A percentile compares a stretch with the other conserved stretches of the same genome.
phyloP scores from a whole-genome alignment of 92 coral and sea anemone genomes.

The Bergia puertoricense region DNA sequence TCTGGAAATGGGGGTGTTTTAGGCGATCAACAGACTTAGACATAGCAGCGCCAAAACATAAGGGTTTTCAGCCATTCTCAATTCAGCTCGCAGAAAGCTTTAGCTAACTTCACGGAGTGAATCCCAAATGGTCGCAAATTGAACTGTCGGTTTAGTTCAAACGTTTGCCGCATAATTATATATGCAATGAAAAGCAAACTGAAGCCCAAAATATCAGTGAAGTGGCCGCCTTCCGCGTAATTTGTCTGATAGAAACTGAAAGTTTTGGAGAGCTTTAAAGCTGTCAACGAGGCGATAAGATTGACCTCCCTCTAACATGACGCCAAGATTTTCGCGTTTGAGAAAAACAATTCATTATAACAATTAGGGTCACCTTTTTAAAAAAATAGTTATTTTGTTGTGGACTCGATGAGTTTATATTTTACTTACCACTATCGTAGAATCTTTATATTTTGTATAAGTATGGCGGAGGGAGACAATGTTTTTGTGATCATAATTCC shows the following conservation, averaged over 20 bases:
- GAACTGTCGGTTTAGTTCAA: slow-evolving; percentile 70
- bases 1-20: slow-evolving; percentile 53
- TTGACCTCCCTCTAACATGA: background rate
- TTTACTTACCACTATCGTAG: slow-evolving; percentile 2
- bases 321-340: background rate
- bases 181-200: slow-evolving; percentile 63
- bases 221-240: slow-evolving; percentile 16
- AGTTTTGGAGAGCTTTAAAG: slow-evolving; percentile 15
- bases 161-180: slow-evolving; percentile 76
- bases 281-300: slow-evolving; percentile 26
- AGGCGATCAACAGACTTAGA: slow-evolving; percentile 6
- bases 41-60: slow-evolving; percentile 22
- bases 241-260: slow-evolving; percentile 6
- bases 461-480: background rate
- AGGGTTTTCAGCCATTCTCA: slow-evolving; percentile 16
- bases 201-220: slow-evolving; percentile 62
- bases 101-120: background rate
- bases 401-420: background rate
- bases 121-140: slow-evolving; percentile 62
- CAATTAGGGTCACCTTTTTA: background rate
- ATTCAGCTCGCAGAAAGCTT: slow-evolving; percentile 9
- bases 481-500: slow-evolving; percentile 21
- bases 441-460: slow-evolving; percentile 21
- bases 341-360: background rate
- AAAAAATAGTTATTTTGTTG: background rate